Conservation (phyloP, 2,113 vertebrate genomes). For the Upupa epops region DNA sequence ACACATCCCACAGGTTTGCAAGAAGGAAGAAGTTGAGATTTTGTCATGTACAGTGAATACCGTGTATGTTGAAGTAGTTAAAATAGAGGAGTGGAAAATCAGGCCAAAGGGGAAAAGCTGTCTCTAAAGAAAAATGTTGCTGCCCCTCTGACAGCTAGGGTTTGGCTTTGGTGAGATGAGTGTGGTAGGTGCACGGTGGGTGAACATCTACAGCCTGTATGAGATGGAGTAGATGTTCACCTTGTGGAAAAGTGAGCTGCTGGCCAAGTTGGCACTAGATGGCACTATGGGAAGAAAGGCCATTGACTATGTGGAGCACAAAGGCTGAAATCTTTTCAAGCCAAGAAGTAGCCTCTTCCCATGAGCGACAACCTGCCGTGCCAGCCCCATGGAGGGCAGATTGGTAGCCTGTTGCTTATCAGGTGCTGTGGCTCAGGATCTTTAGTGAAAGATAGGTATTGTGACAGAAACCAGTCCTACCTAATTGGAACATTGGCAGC, state of each 20-base stretch:
- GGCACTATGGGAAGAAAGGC: not conserved
- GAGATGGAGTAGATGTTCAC: not conserved
- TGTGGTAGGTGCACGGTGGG: not conserved
- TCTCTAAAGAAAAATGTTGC: not conserved
- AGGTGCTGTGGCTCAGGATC: not conserved
- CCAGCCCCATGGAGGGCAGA: not conserved
- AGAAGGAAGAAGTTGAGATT: not conserved
- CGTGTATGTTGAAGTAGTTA: not conserved
- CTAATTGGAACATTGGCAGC: not conserved
- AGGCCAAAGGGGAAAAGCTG: not conserved
- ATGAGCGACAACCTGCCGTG: fast-evolving
- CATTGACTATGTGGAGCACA: not conserved
- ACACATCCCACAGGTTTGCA: not conserved
- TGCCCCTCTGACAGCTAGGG: not conserved
- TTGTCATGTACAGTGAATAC: fast-evolving
- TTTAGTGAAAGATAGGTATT: not conserved
- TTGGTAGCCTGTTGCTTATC: not conserved
- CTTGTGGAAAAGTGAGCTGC: fast-evolving
- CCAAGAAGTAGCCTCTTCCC: not conserved
- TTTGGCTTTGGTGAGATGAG: not conserved
- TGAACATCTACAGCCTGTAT: not conserved
- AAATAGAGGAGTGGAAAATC: not conserved
- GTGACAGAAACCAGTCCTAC: not conserved
- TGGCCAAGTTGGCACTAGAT: not conserved
- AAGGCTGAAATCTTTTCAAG: not conserved